Evolutionary conservation across 2,888 invertebrate genomes (phyloP).

Genomic region (Slavum lentiscoides): DNA sequence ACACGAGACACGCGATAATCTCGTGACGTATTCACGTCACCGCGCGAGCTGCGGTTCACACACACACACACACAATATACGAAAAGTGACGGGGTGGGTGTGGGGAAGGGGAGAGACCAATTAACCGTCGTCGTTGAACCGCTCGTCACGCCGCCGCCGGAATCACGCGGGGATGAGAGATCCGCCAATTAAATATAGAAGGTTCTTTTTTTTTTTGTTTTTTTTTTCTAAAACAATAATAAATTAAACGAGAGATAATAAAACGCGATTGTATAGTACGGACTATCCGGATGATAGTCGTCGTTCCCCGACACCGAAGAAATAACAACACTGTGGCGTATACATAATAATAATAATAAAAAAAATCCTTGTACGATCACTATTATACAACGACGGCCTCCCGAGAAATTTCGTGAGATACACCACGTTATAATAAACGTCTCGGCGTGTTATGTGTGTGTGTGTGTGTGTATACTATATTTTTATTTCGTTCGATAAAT

Average conservation of each 20-base stretch:
- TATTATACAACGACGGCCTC: background rate
- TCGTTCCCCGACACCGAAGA: too few relatives aligned
- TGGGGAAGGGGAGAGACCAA: background rate
- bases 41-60: background rate
- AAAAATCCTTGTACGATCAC: constrained; percentile 1
- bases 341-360: constrained; percentile 3
- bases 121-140: constrained; percentile 39
- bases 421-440: constrained; percentile 9
- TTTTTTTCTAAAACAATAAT: constrained; percentile 33
- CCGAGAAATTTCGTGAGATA: constrained; percentile 41
- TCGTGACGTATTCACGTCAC: constrained; percentile 27
- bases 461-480: background rate
- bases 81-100: background rate
- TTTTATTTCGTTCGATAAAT: constrained; percentile 52
- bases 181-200: constrained; percentile 52
- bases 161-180: constrained; percentile 48
- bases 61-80: background rate
- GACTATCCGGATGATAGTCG: background rate
- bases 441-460: constrained; percentile 24
- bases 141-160: constrained; percentile 37
- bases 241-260: constrained; percentile 52
- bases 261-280: constrained; percentile 49
- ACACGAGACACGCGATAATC: background rate
- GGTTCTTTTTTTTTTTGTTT: constrained; percentile 13
- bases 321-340: background rate